Conservation (phyloP, 1,140 invertebrate species). For the Drosophila leontia region DNA sequence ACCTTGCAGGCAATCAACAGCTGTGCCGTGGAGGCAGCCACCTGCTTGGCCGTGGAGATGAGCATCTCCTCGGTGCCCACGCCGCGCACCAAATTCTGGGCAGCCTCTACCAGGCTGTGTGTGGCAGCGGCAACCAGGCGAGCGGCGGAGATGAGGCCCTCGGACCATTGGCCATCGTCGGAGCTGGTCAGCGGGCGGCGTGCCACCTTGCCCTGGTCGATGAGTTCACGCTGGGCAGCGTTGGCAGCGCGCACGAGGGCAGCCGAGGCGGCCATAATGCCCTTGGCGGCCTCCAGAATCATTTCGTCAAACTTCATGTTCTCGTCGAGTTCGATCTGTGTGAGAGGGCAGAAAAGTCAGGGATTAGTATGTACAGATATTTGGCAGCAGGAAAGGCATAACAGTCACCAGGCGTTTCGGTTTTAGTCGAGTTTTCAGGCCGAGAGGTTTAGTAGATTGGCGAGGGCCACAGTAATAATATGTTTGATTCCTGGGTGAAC, state of each 20-base stretch:
- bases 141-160: slow-evolving; percentile 98
- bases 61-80: slow-evolving; percentile 97
- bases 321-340: slow-evolving; percentile 93
- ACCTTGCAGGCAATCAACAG: slow-evolving; percentile 98
- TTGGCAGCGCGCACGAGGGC: slow-evolving; percentile 98
- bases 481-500: slow-evolving; percentile 99
- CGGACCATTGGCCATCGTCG: slow-evolving; percentile 99
- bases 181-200: slow-evolving; percentile 92
- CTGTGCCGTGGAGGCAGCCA: slow-evolving; percentile 98
- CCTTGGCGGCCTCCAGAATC: slow-evolving; percentile 99
- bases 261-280: slow-evolving; percentile 98
- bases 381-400: neutral
- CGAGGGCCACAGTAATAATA: slow-evolving; percentile 93
- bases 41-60: slow-evolving; percentile 98
- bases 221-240: slow-evolving; percentile 96
- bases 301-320: slow-evolving; percentile 99
- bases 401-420: slow-evolving; percentile 51
- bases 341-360: slow-evolving; percentile 4
- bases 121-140: slow-evolving; percentile 98
- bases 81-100: slow-evolving; percentile 98
- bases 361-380: slow-evolving; percentile 1
- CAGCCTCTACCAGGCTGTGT: slow-evolving; percentile 98
- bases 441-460: slow-evolving; percentile 73
- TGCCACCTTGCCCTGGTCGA: slow-evolving; percentile 93
- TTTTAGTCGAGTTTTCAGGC: slow-evolving; percentile 41